These are phyloP conservation scores for Enteromius afrohamiltoni DNA, from an alignment of 2,797 vertebrate genomes.

Conservation along the genomic window DNA sequence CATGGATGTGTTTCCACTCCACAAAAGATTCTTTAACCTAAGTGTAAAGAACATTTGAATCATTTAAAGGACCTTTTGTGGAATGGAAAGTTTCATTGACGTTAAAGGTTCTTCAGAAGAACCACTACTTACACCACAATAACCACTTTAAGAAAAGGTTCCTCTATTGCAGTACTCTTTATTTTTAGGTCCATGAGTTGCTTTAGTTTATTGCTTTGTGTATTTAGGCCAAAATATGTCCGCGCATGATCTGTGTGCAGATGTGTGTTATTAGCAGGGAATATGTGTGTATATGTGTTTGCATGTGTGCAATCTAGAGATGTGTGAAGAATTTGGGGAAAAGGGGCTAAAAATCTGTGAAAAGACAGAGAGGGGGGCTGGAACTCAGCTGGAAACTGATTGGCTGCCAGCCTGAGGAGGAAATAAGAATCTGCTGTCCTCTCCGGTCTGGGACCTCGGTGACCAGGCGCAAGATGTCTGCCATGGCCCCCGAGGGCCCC, in stretches of 20 bases:
- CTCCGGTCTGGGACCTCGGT: slow-evolving; percentile 69
- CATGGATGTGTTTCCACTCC: background rate
- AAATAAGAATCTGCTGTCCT: slow-evolving; percentile 69
- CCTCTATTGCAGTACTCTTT: background rate
- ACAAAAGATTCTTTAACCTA: background rate
- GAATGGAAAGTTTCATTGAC: background rate
- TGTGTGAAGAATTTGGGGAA: slow-evolving; percentile 81
- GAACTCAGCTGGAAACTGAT: slow-evolving; percentile 77
- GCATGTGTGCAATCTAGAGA: slow-evolving; percentile 55
- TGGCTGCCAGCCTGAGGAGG: slow-evolving; percentile 78
- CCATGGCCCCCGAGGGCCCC: slow-evolving; percentile 80
- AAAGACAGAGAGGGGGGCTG: slow-evolving; percentile 74
- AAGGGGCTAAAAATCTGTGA: slow-evolving; percentile 80
- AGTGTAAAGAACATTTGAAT: background rate
- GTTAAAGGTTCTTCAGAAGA: background rate
- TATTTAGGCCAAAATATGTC: background rate
- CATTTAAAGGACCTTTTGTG: background rate
- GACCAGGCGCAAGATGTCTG: slow-evolving; percentile 81
- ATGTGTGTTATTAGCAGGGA: slow-evolving; percentile 46
- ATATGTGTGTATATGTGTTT: slow-evolving; percentile 20
- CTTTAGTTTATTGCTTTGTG: background rate
- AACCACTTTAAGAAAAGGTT: background rate
- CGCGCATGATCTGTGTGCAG: slow-evolving; percentile 37
- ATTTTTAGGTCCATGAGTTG: background rate
- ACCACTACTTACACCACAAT: too few relatives aligned